phyloP scores from a whole-genome alignment of 2,113 vertebrate genomes.

The Eretmochelys imbricata region DNA sequence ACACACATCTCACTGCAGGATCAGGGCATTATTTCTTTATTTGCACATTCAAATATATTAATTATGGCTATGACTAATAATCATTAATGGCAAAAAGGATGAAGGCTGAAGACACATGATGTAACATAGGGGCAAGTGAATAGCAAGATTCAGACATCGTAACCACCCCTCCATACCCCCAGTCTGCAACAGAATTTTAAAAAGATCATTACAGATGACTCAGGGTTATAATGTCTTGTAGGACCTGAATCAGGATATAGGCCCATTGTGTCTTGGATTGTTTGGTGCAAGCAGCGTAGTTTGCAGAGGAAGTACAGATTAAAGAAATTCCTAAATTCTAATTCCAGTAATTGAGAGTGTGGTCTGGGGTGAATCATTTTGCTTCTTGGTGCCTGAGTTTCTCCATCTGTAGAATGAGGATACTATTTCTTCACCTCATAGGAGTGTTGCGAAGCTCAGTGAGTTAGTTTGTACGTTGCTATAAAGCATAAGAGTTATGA shows the following conservation, averaged over 20 bases:
- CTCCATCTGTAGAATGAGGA: background rate
- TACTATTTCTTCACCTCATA: background rate
- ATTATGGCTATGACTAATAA: background rate
- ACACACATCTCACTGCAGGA: background rate
- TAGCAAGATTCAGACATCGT: background rate
- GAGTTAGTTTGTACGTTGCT: background rate
- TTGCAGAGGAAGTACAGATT: background rate
- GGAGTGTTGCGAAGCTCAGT: background rate
- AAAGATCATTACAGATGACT: background rate
- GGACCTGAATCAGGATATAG: background rate
- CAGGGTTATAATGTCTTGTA: background rate
- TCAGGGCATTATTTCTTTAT: background rate
- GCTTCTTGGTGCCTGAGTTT: background rate
- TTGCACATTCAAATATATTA: background rate
- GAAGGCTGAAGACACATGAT: background rate
- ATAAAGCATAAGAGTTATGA: background rate
- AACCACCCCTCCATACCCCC: rapidly evolving
- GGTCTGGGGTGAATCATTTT: background rate
- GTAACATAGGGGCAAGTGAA: background rate
- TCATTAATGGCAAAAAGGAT: background rate
- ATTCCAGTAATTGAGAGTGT: background rate
- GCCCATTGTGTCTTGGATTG: background rate
- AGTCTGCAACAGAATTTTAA: background rate
- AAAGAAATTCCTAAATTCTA: background rate
- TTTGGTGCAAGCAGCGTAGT: background rate